Conservation (phyloP, 2,888 invertebrate genomes). For the Drosophila nr. perissopoda region DNA sequence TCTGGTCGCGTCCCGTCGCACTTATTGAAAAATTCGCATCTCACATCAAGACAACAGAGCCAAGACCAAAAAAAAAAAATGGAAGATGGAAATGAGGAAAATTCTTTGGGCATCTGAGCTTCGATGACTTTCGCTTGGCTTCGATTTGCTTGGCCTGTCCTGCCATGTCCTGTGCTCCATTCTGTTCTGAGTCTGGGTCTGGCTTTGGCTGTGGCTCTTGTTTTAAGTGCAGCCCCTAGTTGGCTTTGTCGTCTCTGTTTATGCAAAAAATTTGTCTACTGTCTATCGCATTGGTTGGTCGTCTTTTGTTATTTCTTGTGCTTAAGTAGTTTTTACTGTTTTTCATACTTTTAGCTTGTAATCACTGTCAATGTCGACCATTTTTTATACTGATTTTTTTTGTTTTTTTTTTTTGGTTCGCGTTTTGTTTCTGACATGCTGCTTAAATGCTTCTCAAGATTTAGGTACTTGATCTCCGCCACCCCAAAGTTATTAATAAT, state of each 20-base stretch:
- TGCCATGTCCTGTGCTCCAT: slow-evolving; percentile 21
- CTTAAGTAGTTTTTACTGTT: slow-evolving; percentile 82
- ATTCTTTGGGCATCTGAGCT: slow-evolving; percentile 61
- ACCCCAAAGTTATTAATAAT: slow-evolving; percentile 79
- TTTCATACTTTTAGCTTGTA: slow-evolving; percentile 81
- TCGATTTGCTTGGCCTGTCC: slow-evolving; percentile 42
- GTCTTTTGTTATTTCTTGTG: slow-evolving; percentile 78
- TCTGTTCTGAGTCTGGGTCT: slow-evolving; percentile 24
- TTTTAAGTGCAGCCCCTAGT: slow-evolving; percentile 78
- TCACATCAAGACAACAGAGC: slow-evolving; percentile 38
- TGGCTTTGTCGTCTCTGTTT: slow-evolving; percentile 80
- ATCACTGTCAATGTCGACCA: slow-evolving; percentile 79
- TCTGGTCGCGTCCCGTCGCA: slow-evolving; percentile 59
- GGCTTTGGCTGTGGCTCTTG: slow-evolving; percentile 51
- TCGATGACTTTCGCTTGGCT: slow-evolving; percentile 63
- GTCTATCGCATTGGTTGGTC: slow-evolving; percentile 39
- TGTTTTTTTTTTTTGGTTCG: slow-evolving; percentile 11
- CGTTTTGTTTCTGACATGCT: slow-evolving; percentile 79
- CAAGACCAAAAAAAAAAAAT: slow-evolving; percentile 10
- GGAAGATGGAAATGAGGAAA: slow-evolving; percentile 22
- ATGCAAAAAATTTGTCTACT: slow-evolving; percentile 81
- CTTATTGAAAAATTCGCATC: slow-evolving; percentile 79
- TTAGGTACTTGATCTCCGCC: slow-evolving; percentile 76
- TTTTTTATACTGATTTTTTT: slow-evolving; percentile 31
- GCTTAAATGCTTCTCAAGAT: slow-evolving; percentile 80